These are phyloP conservation scores for Gallinago nigripennis DNA, from an alignment of 2,797 vertebrate species.

Conservation along the genomic window DNA sequence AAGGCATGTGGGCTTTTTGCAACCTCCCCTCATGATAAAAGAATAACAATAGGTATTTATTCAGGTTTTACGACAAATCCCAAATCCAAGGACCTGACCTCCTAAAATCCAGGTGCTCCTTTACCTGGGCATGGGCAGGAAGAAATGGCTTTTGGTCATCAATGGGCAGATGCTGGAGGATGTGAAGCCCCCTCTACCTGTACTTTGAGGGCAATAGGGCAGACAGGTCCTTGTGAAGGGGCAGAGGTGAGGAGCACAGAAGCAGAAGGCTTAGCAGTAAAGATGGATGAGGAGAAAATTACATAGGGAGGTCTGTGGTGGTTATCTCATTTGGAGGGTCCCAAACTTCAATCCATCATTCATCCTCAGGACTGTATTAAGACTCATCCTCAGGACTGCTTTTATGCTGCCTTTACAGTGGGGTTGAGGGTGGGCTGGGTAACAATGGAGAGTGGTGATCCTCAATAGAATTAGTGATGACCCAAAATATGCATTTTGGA, in stretches of 20 bases:
- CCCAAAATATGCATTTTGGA: accelerated
- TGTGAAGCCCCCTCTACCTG: not conserved
- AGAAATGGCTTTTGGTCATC: not conserved
- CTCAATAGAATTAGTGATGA: not conserved
- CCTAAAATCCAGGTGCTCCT: not conserved
- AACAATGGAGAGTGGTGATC: not conserved
- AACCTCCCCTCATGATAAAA: not conserved
- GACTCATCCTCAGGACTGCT: not conserved
- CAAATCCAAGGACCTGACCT: not conserved
- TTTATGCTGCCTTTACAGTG: not conserved
- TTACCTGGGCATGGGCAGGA: not conserved
- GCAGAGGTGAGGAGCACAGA: not conserved
- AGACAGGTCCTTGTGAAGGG: not conserved
- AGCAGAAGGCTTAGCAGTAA: not conserved
- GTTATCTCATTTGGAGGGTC: not conserved
- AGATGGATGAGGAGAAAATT: not conserved
- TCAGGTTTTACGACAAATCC: not conserved
- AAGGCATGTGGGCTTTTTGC: accelerated
- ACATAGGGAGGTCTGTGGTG: not conserved
- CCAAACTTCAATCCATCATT: not conserved
- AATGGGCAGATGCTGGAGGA: not conserved
- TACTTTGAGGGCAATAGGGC: not conserved
- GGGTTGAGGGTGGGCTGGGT: not conserved
- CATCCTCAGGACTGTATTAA: not conserved
- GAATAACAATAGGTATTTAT: not conserved